These are phyloP conservation scores for Glaucomys volans DNA, from an alignment of 2,113 vertebrate genomes.

Conservation along the genomic window DNA sequence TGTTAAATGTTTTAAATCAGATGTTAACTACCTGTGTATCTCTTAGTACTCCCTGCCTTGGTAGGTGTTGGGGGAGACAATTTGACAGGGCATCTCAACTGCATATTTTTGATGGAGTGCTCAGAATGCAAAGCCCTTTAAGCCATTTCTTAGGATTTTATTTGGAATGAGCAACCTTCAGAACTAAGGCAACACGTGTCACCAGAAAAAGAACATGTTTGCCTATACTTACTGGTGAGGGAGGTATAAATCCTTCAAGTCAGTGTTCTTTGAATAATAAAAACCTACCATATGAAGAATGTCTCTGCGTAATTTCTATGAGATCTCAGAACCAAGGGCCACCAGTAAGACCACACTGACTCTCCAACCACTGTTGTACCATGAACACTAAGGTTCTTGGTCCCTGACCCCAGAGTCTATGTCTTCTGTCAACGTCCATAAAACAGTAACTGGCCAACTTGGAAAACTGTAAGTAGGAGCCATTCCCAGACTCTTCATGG, in stretches of 20 bases:
- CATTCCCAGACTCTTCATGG: not conserved
- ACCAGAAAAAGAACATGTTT: not conserved
- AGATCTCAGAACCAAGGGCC: not conserved
- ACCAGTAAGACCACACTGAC: no score
- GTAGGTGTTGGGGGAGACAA: not conserved
- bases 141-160: not conserved
- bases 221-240: not conserved
- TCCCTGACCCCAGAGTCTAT: not conserved
- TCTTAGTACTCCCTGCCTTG: not conserved
- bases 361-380: not conserved
- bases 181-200: not conserved
- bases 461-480: no score
- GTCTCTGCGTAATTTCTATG: not conserved
- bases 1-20: not conserved
- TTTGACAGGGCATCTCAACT: not conserved
- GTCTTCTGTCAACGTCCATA: not conserved
- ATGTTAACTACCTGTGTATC: not conserved
- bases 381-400: not conserved
- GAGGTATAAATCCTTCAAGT: not conserved
- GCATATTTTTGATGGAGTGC: not conserved
- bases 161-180: not conserved
- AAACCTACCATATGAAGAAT: not conserved
- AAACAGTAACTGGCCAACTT: not conserved
- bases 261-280: not conserved
- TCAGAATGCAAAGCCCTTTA: not conserved